Conservation (phyloP, 2,888 invertebrate species). For the Gortyna flavago region DNA sequence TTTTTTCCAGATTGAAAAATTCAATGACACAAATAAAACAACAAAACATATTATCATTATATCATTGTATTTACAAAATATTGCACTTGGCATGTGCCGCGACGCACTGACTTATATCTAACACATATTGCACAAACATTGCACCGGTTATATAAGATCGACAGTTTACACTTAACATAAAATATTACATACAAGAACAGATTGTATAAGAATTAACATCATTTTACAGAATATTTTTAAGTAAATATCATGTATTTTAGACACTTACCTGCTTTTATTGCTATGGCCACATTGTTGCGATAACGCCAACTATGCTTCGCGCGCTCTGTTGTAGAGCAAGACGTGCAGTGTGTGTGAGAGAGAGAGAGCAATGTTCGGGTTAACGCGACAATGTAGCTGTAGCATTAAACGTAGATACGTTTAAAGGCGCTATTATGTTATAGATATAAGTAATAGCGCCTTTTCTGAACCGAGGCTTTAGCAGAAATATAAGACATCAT, state of each 20-base stretch:
- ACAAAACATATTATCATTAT: conserved; percentile 41
- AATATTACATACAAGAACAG: conserved; percentile 27
- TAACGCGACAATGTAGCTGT: neutral
- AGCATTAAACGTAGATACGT: neutral
- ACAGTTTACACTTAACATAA: conserved; percentile 58
- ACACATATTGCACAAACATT: conserved; percentile 64
- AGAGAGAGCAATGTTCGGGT: neutral
- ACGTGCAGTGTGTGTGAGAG: neutral
- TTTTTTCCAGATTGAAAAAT: neutral
- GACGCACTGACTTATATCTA: conserved; percentile 54
- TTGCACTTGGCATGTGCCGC: conserved; percentile 68
- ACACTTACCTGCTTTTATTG: neutral
- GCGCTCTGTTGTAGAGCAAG: neutral
- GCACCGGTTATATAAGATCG: conserved; percentile 56
- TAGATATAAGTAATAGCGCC: neutral
- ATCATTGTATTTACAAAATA: conserved; percentile 68
- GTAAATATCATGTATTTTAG: neutral
- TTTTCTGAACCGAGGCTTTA: neutral
- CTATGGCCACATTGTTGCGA: neutral
- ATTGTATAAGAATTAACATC: conserved; percentile 24
- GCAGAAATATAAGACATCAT: neutral
- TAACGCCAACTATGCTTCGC: neutral
- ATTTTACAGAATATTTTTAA: conserved; percentile 12
- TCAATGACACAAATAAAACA: conserved; percentile 13
- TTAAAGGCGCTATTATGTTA: too few species aligned